These are phyloP conservation scores for Pluvianellus socialis DNA, from an alignment of 2,113 vertebrate genomes.

Conservation along the genomic window DNA sequence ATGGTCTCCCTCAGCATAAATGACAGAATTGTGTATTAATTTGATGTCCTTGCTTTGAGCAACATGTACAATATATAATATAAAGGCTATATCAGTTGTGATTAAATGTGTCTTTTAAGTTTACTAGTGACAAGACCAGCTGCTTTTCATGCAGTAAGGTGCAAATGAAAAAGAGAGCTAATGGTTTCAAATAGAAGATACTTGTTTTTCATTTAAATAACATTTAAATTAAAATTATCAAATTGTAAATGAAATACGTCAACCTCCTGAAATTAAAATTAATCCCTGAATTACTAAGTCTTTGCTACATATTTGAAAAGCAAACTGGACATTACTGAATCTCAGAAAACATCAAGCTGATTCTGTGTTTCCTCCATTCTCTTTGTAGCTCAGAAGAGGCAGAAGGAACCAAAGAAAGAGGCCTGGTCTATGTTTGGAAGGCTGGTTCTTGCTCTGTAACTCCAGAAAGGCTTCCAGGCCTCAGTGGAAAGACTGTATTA, in stretches of 20 bases:
- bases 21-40: neutral
- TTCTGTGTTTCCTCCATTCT: neutral
- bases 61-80: neutral
- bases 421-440: slow-evolving; percentile 88
- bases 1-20: neutral
- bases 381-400: slow-evolving; percentile 81
- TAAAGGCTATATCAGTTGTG: neutral
- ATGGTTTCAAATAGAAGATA: neutral
- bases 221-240: neutral
- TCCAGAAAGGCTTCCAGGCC: slow-evolving; percentile 84
- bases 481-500: slow-evolving; percentile 84
- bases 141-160: neutral
- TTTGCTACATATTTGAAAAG: neutral
- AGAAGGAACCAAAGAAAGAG: slow-evolving; percentile 83
- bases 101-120: neutral
- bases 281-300: neutral
- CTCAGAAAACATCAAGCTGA: neutral
- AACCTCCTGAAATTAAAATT: neutral
- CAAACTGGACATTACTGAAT: neutral
- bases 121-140: neutral
- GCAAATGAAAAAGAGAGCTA: neutral
- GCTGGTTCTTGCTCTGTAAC: slow-evolving; percentile 84
- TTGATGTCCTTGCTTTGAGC: neutral
- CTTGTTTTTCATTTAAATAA: neutral
- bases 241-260: neutral